Base-by-base conservation (phyloP, 2,888 invertebrate species). In the Pachydiplax longipennis region DNA sequence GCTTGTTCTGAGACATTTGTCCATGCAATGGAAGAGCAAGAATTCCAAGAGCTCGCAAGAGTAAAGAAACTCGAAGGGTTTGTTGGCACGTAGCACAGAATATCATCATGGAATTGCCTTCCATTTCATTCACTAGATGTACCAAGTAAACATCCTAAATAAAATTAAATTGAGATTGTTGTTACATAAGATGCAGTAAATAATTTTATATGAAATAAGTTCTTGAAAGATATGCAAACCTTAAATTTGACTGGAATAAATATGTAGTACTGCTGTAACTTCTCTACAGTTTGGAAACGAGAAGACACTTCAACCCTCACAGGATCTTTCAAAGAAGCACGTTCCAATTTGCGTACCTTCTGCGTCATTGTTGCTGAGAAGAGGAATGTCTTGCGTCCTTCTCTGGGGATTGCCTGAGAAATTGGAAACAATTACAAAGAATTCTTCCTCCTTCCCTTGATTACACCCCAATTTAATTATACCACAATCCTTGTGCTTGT, bases 351-450 rank as follows among this genome's bases (percentile, higher is more conserved):
- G 92, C 98, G 97, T 0, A 99, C 97, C 94, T 98, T 98, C 93
- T 98, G 99, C 0, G 99, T 99, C 99, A 99, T 99, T 0, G 99
- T 99, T 0, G 99, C 99, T 0, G 99, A 99, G 94, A 99, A 99
- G 22, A 99, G 95, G 93, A 97, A 98, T 0, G 99, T 99, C 91
- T 96, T 95, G 5, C 99, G 95, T 13, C 87, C 87, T 92, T 99
- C 99, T 48, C 97, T 95, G 0, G 99, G 99, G 91, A 99, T 97
- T 37, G 65, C 58, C 87, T 87, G 61, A 35, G 40, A 65, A 18
- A 44, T 44, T 44, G 44, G 44, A 44, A 10, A 44, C 10, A 44
- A 44, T 6, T 44, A 44, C 37, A 37, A 5, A 0, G 44, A 44
- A 3, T 10, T 44, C 1, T 44, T 6, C 10, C 4, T 8, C 44